Base-by-base conservation (phyloP, 2,797 vertebrate species). In the Lepus oiostolus region DNA sequence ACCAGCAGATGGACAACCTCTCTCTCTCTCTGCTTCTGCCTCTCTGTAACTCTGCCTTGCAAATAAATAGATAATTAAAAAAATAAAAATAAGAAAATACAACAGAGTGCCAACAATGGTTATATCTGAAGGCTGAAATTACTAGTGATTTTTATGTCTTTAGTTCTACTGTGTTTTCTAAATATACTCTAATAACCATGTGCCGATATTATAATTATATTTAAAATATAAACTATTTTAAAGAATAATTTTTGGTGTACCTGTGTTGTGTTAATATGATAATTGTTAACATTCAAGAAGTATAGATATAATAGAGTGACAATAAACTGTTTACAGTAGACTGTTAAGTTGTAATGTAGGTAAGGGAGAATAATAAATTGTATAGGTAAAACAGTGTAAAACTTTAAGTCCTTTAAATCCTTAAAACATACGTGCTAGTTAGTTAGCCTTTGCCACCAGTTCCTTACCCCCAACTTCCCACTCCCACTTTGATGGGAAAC, bases 161-260 rank as follows among this genome's bases (percentile, higher is more conserved):
- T 93, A 87, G 67, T 91, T 74, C 32, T 84, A 1, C 91, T 92
- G 50, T 90, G 65, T 92, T 91, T 96, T 85, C 11, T 28, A 95
- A n/a, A 67, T 85, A 93, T 96, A 42, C 32, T 96, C n/a, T 96
- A 67, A 62, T 88, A 32, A 84, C 3, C 10, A 3, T 81, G 7
- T 91, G n/a, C 86, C 94, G 7, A 81, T 95, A 74, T 35, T 63
- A 21, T 95, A 82, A 91, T 94, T 90, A 77, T 26, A 88, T 85
- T 92, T 85, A 26, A 19, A 13, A 75, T 93, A 65, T 90, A 95
- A 97, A 88, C 19, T 76, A 28, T 60, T 75, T 93, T 65, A 21
- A 58, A 58, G 93, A 87, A 76, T 88, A 90, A 86, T 42, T 74
- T 42, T 95, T 92, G 65, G 2, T 91, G 38, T 89, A 77, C 26